These are phyloP conservation scores for Julus scandinavius DNA, from an alignment of 2,888 invertebrate species.

Conservation along the genomic window DNA sequence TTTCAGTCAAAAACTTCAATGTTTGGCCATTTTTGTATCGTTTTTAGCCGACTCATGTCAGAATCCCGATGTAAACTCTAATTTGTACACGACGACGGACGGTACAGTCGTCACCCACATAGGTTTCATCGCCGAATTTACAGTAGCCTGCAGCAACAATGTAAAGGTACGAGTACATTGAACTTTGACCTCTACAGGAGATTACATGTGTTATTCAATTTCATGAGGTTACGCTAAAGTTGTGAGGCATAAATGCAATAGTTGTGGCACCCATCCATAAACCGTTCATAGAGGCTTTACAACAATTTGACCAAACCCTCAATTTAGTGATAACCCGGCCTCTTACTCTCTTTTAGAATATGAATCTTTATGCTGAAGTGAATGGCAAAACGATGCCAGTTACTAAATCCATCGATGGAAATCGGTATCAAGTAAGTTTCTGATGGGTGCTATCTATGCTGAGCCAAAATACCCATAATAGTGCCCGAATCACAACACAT, in stretches of 20 bases:
- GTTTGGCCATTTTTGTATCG: not conserved
- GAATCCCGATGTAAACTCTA: constrained; percentile 70
- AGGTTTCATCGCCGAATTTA: constrained; percentile 91
- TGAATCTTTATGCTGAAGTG: constrained; percentile 88
- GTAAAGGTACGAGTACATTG: constrained; percentile 65
- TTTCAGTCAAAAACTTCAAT: not conserved
- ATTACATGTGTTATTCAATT: too few species aligned
- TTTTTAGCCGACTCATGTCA: constrained; percentile 63
- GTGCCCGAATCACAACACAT: constrained; percentile 38
- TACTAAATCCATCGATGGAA: constrained; percentile 77
- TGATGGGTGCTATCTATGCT: not conserved
- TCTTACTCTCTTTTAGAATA: constrained; percentile 65
- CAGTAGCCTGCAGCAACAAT: constrained; percentile 76
- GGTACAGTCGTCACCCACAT: constrained; percentile 90
- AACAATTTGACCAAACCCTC: not conserved
- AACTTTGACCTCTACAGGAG: constrained; percentile 33
- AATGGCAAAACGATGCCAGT: constrained; percentile 87
- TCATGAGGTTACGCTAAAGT: too few species aligned
- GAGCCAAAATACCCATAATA: not conserved
- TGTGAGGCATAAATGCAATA: too few species aligned
- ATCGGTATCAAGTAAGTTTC: constrained; percentile 75
- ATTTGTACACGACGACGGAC: constrained; percentile 90
- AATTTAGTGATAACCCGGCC: too few species aligned
- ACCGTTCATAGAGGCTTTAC: not conserved
- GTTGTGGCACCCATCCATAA: too few species aligned